These are phyloP conservation scores for Holacanthella duospinosa DNA, from an alignment of 2,888 invertebrate species.

Conservation along the genomic window DNA sequence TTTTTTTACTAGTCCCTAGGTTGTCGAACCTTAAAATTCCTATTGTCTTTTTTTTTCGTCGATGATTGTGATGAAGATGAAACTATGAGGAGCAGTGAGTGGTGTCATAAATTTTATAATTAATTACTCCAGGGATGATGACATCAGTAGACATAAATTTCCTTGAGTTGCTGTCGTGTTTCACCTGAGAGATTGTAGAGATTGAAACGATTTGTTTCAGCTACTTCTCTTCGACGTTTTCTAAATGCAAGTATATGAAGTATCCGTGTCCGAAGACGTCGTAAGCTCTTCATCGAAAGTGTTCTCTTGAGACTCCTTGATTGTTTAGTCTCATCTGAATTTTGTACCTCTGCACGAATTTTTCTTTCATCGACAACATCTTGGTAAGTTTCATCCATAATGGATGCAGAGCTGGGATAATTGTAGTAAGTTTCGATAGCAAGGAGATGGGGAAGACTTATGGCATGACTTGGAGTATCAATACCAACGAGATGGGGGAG, in stretches of 20 bases:
- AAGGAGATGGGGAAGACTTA: not conserved
- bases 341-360: not conserved
- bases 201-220: constrained; percentile 33
- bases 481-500: not conserved
- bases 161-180: constrained; percentile 34
- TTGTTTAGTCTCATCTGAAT: not conserved
- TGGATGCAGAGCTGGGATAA: not conserved
- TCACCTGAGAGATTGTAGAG: constrained; percentile 32
- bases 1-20: no score
- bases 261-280: not conserved
- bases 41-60: no score
- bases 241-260: not conserved
- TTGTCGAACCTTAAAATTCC: no score
- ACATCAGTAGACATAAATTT: constrained; percentile 35
- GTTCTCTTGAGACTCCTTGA: not conserved
- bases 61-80: no score
- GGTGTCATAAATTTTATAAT: no score
- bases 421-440: not conserved
- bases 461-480: not conserved
- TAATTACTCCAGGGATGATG: no score
- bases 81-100: no score
- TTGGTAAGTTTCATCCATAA: not conserved
- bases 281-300: not conserved
- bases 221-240: constrained; percentile 14
- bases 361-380: not conserved